A percentile compares a stretch with the other conserved stretches of the same genome.
These are phyloP conservation scores for Cordilura impudica DNA, from an alignment of 2,888 invertebrate genomes.

Conservation along the genomic window DNA sequence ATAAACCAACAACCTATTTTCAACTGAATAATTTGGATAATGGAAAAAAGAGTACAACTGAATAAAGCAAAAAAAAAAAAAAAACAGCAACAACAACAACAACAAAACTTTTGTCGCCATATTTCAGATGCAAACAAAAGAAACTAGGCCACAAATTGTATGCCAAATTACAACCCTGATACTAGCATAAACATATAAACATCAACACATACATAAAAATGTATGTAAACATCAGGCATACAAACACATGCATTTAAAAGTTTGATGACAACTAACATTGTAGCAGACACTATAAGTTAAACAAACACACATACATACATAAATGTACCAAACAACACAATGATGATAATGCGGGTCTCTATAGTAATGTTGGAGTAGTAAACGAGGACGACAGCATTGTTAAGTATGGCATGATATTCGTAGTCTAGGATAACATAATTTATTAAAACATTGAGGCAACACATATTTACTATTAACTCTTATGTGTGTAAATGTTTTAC, in stretches of 20 bases:
- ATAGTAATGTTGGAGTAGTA: neutral
- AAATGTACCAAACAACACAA: neutral
- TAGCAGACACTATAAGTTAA: conserved; percentile 42
- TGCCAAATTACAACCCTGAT: conserved; percentile 61
- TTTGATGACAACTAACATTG: conserved; percentile 55
- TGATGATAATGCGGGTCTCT: neutral
- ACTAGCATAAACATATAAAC: conserved; percentile 22
- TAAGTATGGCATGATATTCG: neutral
- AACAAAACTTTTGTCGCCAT: conserved; percentile 33
- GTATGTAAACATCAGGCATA: conserved; percentile 1
- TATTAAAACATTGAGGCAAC: conserved; percentile 27
- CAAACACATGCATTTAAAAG: neutral
- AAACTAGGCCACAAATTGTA: conserved; percentile 61
- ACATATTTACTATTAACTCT: no score
- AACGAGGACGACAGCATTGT: neutral
- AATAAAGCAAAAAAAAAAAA: conserved; percentile 12
- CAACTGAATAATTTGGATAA: conserved; percentile 43
- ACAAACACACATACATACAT: neutral
- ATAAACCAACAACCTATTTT: conserved; percentile 1
- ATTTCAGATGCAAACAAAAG: conserved; percentile 48
- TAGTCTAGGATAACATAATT: conserved; percentile 49
- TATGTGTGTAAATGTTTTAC: neutral
- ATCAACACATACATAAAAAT: conserved; percentile 14
- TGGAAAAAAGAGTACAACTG: no score
- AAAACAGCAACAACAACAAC: neutral